phyloP scores from a whole-genome alignment of 2,797 vertebrate genomes.

The Ptychobarbus kaznakovi region DNA sequence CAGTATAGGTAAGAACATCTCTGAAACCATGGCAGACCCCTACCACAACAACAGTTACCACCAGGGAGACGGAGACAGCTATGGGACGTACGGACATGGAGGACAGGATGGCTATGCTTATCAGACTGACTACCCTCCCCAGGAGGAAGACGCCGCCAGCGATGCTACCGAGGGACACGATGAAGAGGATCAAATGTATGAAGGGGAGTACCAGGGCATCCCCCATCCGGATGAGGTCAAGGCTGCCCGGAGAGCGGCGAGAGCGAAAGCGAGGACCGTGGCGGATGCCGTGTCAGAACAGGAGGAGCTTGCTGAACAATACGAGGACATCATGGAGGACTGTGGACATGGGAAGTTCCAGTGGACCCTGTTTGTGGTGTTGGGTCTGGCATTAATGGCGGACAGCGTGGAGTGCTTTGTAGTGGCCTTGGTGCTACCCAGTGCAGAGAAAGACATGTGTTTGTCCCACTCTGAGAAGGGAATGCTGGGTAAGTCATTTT shows the following conservation, averaged over 20 bases:
- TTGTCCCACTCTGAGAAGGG: conserved; percentile 94
- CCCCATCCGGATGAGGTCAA: conserved; percentile 92
- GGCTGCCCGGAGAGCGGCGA: conserved; percentile 79
- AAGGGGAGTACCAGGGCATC: conserved; percentile 97
- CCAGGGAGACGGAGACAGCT: conserved; percentile 73
- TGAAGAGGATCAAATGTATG: conserved; percentile 96
- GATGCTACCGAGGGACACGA: conserved; percentile 95
- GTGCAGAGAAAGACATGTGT: conserved; percentile 96
- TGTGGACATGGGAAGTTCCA: conserved; percentile 95
- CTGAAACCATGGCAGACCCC: conserved; percentile 81
- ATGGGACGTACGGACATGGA: conserved; percentile 77
- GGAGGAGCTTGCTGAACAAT: conserved; percentile 92
- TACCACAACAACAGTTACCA: conserved; percentile 84
- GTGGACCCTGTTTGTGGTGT: conserved; percentile 92
- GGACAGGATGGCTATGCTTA: conserved; percentile 80
- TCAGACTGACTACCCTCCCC: conserved; percentile 79
- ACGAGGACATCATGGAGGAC: conserved; percentile 94
- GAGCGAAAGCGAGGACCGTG: conserved; percentile 66
- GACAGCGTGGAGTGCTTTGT: conserved; percentile 96
- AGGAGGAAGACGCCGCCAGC: conserved; percentile 93
- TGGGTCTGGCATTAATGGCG: conserved; percentile 94
- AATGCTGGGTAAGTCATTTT: conserved; percentile 89
- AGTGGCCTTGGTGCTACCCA: conserved; percentile 94
- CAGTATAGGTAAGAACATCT: conserved; percentile 4
- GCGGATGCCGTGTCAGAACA: conserved; percentile 78